phyloP scores from a whole-genome alignment of 37 sponge, comb jelly and placozoan species.

The Aphrocallistes beatrix region DNA sequence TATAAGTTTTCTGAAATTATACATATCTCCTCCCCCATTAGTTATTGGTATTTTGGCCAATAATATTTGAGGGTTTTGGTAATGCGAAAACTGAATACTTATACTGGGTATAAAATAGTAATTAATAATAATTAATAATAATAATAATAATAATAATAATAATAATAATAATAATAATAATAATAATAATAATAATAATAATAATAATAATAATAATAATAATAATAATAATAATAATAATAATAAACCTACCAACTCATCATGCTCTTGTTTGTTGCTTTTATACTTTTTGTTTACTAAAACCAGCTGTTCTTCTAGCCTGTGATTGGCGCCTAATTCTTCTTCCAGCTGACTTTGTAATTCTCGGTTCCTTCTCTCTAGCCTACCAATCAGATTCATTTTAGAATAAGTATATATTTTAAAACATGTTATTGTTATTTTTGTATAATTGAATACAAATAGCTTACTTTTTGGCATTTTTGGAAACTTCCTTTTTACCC shows the following conservation, averaged over 20 bases:
- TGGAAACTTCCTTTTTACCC: neutral
- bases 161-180: too few relatives aligned
- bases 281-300: neutral
- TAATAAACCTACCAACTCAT: neutral
- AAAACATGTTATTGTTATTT: neutral
- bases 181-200: too few relatives aligned
- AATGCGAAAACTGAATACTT: too few relatives aligned
- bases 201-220: too few relatives aligned
- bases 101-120: too few relatives aligned
- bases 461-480: neutral
- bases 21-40: too few relatives aligned
- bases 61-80: too few relatives aligned
- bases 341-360: neutral
- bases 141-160: too few relatives aligned
- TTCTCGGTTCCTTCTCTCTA: neutral
- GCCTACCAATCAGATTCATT: neutral
- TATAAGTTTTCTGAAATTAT: too few relatives aligned
- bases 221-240: too few relatives aligned
- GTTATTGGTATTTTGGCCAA: too few relatives aligned
- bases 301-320: neutral
- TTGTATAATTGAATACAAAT: neutral
- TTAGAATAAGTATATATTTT: neutral
- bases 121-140: too few relatives aligned
- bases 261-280: neutral
- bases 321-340: neutral